Conservation (phyloP, 1,140 invertebrate genomes). For the Idris sp. region DNA sequence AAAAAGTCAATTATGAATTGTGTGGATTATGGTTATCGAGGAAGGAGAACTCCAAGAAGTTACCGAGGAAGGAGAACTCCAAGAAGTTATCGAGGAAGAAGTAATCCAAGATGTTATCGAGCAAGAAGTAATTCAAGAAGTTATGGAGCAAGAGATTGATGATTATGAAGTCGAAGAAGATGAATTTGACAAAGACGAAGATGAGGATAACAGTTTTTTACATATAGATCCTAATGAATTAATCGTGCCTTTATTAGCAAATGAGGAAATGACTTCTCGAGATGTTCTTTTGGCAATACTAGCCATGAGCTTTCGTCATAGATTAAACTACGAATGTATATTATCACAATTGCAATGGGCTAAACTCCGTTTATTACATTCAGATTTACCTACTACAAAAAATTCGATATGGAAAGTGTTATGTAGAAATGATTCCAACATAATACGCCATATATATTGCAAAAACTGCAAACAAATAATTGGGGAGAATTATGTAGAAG, state of each 20-base stretch:
- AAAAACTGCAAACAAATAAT: neutral
- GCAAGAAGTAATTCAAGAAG: no score
- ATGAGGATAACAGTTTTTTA: neutral
- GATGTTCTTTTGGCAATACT: neutral
- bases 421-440: neutral
- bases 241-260: constrained; percentile 1
- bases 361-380: neutral
- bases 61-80: no score
- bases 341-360: neutral
- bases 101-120: no score
- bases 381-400: neutral
- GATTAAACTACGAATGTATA: neutral
- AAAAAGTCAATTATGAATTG: no score
- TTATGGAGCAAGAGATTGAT: neutral
- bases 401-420: neutral
- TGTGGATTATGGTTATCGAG: no score
- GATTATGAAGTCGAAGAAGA: neutral
- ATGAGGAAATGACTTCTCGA: neutral
- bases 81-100: no score
- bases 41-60: no score
- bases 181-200: neutral
- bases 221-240: neutral
- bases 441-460: constrained; percentile 1
- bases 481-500: neutral
- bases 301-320: neutral